Percentiles rank a stretch among this genome's conserved stretches.
Evolutionary conservation across 2,113 vertebrate genomes (phyloP).

Genomic region (Pterocles burchelli): DNA sequence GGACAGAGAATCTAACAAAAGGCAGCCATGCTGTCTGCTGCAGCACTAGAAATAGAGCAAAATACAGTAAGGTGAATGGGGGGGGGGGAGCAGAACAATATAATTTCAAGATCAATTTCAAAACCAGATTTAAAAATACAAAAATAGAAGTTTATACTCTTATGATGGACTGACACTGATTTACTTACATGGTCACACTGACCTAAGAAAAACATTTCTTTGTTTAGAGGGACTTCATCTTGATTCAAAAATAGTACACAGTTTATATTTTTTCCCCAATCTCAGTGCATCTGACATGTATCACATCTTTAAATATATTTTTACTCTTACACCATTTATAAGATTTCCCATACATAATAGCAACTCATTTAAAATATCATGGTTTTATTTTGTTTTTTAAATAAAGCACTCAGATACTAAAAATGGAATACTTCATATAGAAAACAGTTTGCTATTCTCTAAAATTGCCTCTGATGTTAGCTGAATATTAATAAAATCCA

Average conservation of each 20-base stretch:
- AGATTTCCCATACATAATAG: slow-evolving; percentile 16
- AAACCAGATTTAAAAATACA: background rate
- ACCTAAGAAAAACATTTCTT: slow-evolving; percentile 46
- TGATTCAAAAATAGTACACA: background rate
- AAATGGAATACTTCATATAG: slow-evolving; percentile 69
- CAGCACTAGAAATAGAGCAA: slow-evolving; percentile 6
- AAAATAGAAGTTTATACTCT: background rate
- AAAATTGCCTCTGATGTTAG: slow-evolving; percentile 77
- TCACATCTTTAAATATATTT: slow-evolving; percentile 6
- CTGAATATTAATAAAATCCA: slow-evolving; percentile 83
- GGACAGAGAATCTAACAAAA: slow-evolving; percentile 57
- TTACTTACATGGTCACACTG: background rate
- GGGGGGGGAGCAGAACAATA: background rate
- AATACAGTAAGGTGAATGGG: background rate
- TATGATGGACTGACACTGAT: background rate
- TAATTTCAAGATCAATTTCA: background rate
- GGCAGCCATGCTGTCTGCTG: slow-evolving; percentile 55
- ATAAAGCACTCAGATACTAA: slow-evolving; percentile 67
- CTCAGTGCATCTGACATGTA: slow-evolving; percentile 2
- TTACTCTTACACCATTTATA: background rate
- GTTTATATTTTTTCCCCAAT: slow-evolving; percentile 33
- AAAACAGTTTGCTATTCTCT: slow-evolving; percentile 71
- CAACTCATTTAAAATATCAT: slow-evolving; percentile 37
- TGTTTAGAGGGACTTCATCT: slow-evolving; percentile 18
- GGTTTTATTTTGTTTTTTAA: slow-evolving; percentile 63